A percentile compares a stretch with the other conserved stretches of the same genome.
These are phyloP conservation scores for Galbula dea DNA, from an alignment of 2,113 vertebrate species.

Conservation along the genomic window DNA sequence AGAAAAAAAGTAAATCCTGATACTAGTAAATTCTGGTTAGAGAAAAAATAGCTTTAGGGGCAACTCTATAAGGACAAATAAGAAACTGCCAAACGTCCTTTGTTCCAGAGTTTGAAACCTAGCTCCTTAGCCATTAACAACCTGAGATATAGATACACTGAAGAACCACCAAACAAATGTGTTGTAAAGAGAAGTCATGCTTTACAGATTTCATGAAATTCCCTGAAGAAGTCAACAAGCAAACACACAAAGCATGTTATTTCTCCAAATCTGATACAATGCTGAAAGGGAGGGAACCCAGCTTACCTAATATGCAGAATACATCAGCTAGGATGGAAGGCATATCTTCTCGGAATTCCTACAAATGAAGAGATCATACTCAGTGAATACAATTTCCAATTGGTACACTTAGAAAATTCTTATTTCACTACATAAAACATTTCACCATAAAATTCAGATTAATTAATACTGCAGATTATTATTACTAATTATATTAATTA, in stretches of 20 bases:
- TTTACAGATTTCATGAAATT: neutral
- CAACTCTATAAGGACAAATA: neutral
- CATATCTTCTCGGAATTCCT: slow-evolving; percentile 95
- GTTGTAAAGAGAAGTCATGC: neutral
- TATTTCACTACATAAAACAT: neutral
- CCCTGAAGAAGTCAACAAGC: neutral
- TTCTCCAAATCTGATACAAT: neutral
- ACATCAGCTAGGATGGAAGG: slow-evolving; percentile 96
- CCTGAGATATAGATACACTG: too few species aligned
- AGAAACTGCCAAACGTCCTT: neutral
- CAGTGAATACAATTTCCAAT: neutral
- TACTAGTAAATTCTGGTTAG: neutral
- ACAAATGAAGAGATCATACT: slow-evolving; percentile 25
- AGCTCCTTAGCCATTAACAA: neutral
- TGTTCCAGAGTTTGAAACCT: neutral
- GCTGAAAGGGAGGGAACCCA: neutral
- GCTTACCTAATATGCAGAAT: slow-evolving; percentile 93
- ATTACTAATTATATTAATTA: neutral
- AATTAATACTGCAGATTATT: neutral
- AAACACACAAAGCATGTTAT: neutral
- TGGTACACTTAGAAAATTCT: neutral
- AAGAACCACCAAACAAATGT: neutral
- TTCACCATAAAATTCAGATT: neutral
- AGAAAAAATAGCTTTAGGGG: neutral
- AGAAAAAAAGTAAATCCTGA: neutral